Evolutionary conservation across 2,888 invertebrate species (phyloP).

Genomic region (Scaptomyza reducta): DNA sequence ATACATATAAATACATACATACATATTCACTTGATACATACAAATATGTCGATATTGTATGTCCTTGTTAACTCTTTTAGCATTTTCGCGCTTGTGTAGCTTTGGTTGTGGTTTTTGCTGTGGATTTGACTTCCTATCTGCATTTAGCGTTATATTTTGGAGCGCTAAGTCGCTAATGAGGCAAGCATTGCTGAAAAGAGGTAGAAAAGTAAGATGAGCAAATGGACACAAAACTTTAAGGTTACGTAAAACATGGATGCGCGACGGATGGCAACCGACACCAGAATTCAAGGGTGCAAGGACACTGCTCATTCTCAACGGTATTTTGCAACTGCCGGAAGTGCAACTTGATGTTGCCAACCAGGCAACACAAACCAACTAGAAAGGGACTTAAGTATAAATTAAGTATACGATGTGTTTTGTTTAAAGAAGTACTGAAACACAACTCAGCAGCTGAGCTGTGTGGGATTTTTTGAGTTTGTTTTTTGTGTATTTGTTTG

Average conservation of each 20-base stretch:
- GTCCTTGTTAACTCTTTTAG: slow-evolving; percentile 22
- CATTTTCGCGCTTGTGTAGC: not conserved
- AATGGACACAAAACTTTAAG: slow-evolving; percentile 35
- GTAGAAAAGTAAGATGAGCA: slow-evolving; percentile 40
- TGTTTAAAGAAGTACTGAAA: slow-evolving; percentile 7
- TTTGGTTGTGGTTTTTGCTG: slow-evolving; percentile 11
- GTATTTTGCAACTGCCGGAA: slow-evolving; percentile 61
- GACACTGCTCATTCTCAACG: slow-evolving; percentile 39
- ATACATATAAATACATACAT: not conserved
- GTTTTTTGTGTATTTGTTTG: slow-evolving; percentile 7
- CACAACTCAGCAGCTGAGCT: too few relatives aligned
- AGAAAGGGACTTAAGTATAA: slow-evolving; percentile 14
- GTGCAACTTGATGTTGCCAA: slow-evolving; percentile 61
- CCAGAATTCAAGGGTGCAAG: slow-evolving; percentile 42
- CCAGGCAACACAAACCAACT: slow-evolving; percentile 27
- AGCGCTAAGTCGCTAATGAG: slow-evolving; percentile 71
- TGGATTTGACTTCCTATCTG: slow-evolving; percentile 26
- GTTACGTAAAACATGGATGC: slow-evolving; percentile 43
- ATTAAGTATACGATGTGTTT: slow-evolving; percentile 54
- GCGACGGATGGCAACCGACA: slow-evolving; percentile 12
- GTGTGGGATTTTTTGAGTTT: not conserved
- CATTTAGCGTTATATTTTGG: slow-evolving; percentile 35
- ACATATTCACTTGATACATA: not conserved
- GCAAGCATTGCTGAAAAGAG: slow-evolving; percentile 61
- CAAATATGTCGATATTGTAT: slow-evolving; percentile 5